Evolutionary conservation across 2,797 vertebrate genomes (phyloP).

Genomic region (Cuniculus paca): DNA sequence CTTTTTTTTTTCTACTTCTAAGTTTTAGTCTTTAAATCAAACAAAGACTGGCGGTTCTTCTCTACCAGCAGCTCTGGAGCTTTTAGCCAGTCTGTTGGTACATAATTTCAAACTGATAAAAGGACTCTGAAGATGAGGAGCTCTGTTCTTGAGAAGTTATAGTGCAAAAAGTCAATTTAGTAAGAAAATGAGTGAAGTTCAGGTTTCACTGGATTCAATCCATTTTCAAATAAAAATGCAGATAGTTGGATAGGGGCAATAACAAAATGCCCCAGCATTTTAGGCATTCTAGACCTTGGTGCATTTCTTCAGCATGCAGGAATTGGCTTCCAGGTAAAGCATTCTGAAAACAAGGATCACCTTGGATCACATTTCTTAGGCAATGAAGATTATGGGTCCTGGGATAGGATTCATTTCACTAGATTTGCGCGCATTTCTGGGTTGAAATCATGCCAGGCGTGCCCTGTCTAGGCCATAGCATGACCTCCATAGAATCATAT

Average conservation of each 20-base stretch:
- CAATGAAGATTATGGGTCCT: background rate
- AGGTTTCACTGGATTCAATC: background rate
- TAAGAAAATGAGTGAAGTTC: background rate
- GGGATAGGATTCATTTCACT: conserved; percentile 34
- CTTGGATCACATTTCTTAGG: conserved; percentile 52
- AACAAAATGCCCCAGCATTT: background rate
- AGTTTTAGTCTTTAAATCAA: conserved; percentile 38
- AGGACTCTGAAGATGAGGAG: background rate
- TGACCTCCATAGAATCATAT: conserved; percentile 72
- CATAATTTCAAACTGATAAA: background rate
- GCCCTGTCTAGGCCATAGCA: conserved; percentile 58
- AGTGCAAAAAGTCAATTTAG: conserved; percentile 18
- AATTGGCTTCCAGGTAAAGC: conserved; percentile 8
- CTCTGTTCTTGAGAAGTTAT: background rate
- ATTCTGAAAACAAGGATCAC: conserved; percentile 35
- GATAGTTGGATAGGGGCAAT: background rate
- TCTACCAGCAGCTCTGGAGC: background rate
- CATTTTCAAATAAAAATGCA: conserved; percentile 28
- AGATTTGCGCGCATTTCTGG: conserved; percentile 42
- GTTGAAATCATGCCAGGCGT: conserved; percentile 68
- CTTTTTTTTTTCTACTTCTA: background rate
- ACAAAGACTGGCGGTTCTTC: background rate
- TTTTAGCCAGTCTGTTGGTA: background rate
- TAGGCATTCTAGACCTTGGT: background rate
- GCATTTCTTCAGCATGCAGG: background rate